Evolutionary conservation across 2,888 invertebrate genomes (phyloP).

Genomic region (Nebria salina): DNA sequence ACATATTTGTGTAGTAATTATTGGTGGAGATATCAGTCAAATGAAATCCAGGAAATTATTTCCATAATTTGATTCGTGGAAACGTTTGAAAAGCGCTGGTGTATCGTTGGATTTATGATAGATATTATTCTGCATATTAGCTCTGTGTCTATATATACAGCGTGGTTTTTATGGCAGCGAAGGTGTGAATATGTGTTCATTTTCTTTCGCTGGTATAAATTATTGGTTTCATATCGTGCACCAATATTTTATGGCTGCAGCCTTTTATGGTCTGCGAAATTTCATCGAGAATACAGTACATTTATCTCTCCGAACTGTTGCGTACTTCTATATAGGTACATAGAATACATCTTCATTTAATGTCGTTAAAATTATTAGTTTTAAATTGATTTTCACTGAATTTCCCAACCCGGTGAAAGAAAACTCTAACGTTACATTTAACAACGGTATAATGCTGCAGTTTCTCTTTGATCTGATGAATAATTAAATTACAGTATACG

Average conservation of each 20-base stretch:
- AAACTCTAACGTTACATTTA: slow-evolving; percentile 27
- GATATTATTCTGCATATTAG: slow-evolving; percentile 20
- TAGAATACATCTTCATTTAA: neutral
- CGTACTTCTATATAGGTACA: neutral
- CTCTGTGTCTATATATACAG: neutral
- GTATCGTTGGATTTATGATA: neutral
- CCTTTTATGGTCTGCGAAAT: slow-evolving; percentile 1
- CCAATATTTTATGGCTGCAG: neutral
- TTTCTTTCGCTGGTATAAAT: slow-evolving; percentile 2
- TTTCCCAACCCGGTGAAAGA: no score
- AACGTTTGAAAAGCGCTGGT: neutral
- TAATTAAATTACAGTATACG: neutral
- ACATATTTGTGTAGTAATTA: neutral
- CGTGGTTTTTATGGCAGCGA: neutral
- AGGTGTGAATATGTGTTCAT: slow-evolving; percentile 18
- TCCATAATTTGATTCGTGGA: neutral
- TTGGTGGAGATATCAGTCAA: neutral
- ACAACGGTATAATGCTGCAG: no score
- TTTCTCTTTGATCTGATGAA: neutral
- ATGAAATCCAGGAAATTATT: no score
- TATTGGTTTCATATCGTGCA: neutral
- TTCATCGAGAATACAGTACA: neutral
- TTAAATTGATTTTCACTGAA: neutral
- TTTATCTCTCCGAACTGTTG: neutral
- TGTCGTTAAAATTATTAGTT: neutral